Base-by-base conservation (phyloP, 2,797 vertebrate species). In the Acipenser transmontanus region DNA sequence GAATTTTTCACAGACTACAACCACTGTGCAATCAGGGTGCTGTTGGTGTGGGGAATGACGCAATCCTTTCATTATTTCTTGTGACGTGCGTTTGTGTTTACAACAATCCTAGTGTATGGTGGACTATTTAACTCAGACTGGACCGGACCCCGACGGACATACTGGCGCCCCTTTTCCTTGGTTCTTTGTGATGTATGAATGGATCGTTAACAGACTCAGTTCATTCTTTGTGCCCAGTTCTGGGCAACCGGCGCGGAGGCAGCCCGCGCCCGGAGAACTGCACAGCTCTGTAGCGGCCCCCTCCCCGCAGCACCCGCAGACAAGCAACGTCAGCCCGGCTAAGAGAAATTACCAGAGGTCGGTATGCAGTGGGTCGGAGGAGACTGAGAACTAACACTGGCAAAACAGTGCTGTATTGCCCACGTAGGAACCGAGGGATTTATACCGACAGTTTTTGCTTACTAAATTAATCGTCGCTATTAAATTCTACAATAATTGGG, bases 121-220 rank as follows among this genome's bases (percentile, higher is more conserved):
- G 34, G 34, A 34, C 34, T 34, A 34, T 34, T 34, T 34, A 34
- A 34, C 34, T 34, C 34, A 34, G 34, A 34, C 34, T 34, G 34
- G 88, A 83, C 84, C 89, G 90, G 89, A 87, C 81, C 83, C 74
- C 77, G 66, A 69, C 68, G 70, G 77, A 82, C 73, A 71, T 72
- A 64, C 69, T 8, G 50, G 76, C 47, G 79, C 73, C 77, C 66
- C 50, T 84, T 71, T 70, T 84, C 6, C 78, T 71, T 84, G 88
- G 82, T 77, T 88, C 82, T 88, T 82, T 87, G 89, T 83, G 81
- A 92, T 92, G 91, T 92, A 90, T 84, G 88, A 85, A 89, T 92
- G 91, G 89, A 87, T 92, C 85, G 80, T 88, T 86, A 88, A 88
- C 83, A 87, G 89, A 82, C 80, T 92, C 47, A 89, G 87, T 74